Evolutionary conservation across 2,797 vertebrate species (phyloP).

Genomic region (Mareca penelope): DNA sequence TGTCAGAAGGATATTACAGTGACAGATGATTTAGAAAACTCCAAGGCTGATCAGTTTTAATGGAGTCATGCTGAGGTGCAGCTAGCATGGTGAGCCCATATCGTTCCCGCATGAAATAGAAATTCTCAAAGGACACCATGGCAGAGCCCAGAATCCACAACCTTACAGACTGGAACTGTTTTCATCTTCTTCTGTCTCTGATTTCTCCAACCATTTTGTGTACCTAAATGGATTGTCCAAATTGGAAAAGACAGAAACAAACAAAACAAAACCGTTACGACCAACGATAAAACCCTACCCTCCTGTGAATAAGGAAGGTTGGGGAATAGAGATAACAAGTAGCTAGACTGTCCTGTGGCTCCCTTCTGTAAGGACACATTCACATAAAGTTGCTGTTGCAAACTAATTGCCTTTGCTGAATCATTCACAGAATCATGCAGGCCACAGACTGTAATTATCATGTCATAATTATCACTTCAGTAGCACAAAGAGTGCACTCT

Average conservation of each 20-base stretch:
- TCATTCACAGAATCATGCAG: conserved; percentile 50
- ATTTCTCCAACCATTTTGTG: neutral
- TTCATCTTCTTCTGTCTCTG: neutral
- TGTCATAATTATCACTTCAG: conserved; percentile 72
- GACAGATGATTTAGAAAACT: neutral
- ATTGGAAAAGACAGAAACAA: neutral
- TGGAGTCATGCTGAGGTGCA: neutral
- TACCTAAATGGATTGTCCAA: neutral
- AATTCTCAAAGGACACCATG: neutral
- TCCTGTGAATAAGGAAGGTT: neutral
- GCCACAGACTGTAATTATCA: conserved; percentile 64
- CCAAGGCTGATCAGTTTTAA: neutral
- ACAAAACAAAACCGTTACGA: rapidly evolving
- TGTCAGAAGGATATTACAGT: neutral
- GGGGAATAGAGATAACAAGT: neutral
- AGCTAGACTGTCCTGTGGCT: neutral
- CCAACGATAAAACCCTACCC: neutral
- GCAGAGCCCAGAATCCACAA: neutral
- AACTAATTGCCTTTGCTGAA: conserved; percentile 62
- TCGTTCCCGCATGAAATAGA: neutral
- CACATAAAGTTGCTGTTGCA: conserved; percentile 23
- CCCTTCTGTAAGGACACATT: neutral
- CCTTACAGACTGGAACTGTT: neutral
- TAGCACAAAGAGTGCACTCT: conserved; percentile 54
- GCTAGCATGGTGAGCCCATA: neutral